These are phyloP conservation scores for Vimba vimba DNA, from an alignment of 2,113 vertebrate species.

Conservation along the genomic window DNA sequence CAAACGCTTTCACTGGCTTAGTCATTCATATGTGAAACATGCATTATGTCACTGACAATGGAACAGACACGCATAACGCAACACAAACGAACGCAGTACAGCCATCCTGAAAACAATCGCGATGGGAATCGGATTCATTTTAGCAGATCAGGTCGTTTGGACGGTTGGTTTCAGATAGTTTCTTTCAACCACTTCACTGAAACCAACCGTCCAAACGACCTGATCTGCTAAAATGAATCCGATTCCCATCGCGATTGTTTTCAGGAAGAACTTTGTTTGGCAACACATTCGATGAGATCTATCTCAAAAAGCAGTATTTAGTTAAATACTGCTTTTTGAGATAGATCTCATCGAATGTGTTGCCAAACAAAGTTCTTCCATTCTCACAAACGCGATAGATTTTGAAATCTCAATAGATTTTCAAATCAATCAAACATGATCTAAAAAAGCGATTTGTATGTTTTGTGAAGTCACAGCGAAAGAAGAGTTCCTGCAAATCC, in stretches of 20 bases:
- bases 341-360: background rate
- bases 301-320: too few species aligned
- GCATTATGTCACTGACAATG: background rate
- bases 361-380: background rate
- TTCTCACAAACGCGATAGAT: background rate
- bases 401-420: background rate
- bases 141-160: background rate
- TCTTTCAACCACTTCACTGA: too few species aligned
- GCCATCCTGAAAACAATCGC: background rate
- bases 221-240: slow-evolving; percentile 5
- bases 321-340: background rate
- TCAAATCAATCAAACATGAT: background rate
- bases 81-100: background rate
- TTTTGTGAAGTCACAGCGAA: too few species aligned
- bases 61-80: background rate
- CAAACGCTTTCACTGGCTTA: background rate
- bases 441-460: background rate
- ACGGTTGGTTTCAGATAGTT: background rate
- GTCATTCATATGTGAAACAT: slow-evolving; percentile 5
- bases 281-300: too few species aligned
- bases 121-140: slow-evolving; percentile 12
- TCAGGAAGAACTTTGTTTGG: too few species aligned
- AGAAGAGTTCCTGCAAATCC: too few species aligned
- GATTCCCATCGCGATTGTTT: background rate
- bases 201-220: background rate